Evolutionary conservation across 2,888 invertebrate species (phyloP).

Genomic region (Lepidocyrtinus sp.): DNA sequence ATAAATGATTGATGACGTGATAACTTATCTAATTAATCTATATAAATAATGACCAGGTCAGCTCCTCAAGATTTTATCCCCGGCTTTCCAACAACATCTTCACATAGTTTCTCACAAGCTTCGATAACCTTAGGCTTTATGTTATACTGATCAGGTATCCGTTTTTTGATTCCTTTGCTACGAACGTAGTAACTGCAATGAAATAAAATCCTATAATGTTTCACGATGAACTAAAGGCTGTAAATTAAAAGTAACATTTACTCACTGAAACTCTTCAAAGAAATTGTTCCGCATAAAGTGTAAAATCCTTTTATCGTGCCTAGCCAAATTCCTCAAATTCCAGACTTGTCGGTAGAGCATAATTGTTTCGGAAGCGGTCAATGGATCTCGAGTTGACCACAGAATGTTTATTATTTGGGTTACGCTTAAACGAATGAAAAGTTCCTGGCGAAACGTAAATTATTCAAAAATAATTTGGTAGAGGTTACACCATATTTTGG

Average conservation of each 20-base stretch:
- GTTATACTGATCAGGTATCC: constrained; percentile 66
- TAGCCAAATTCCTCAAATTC: constrained; percentile 59
- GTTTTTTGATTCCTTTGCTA: constrained; percentile 55
- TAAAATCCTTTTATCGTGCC: constrained; percentile 53
- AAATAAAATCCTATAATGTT: neutral
- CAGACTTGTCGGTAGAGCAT: constrained; percentile 65
- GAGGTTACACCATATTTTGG: neutral
- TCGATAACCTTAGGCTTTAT: constrained; percentile 64
- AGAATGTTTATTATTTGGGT: constrained; percentile 67
- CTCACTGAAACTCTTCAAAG: constrained; percentile 69
- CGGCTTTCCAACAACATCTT: constrained; percentile 56
- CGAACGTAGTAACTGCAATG: constrained; percentile 64
- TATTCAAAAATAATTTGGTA: neutral
- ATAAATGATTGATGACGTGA: too few relatives aligned
- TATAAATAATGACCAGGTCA: too few relatives aligned
- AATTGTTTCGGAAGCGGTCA: constrained; percentile 60
- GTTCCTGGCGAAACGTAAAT: constrained; percentile 52
- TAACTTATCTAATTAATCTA: too few relatives aligned
- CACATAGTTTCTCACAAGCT: constrained; percentile 60
- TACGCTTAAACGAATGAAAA: constrained; percentile 63
- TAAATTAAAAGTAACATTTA: too few relatives aligned
- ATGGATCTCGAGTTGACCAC: constrained; percentile 56
- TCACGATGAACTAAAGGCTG: too few relatives aligned
- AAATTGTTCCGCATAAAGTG: constrained; percentile 62
- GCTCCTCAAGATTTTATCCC: neutral